Evolutionary conservation across 2,113 vertebrate genomes (phyloP).

Genomic region (Jaculus jaculus): DNA sequence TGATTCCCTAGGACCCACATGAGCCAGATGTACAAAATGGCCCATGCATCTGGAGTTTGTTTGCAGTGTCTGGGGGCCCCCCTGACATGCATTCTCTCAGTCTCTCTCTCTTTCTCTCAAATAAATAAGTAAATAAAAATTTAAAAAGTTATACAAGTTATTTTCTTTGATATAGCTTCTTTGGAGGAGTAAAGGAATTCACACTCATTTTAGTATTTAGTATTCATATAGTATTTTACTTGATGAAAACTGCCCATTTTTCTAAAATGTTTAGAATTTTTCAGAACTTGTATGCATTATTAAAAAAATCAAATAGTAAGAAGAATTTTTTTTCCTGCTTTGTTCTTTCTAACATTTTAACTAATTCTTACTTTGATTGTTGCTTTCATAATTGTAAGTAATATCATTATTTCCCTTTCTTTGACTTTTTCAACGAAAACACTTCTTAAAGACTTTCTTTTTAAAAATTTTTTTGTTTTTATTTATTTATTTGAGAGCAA

Average conservation of each 20-base stretch:
- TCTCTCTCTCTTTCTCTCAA: not conserved
- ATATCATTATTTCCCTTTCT: not conserved
- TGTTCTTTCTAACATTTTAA: not conserved
- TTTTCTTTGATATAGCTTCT: not conserved
- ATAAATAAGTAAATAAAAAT: too few species aligned
- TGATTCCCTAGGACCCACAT: too few species aligned
- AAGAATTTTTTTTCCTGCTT: not conserved
- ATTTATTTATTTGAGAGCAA: too few species aligned
- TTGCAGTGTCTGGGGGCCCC: too few species aligned
- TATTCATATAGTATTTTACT: not conserved
- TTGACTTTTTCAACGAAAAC: not conserved
- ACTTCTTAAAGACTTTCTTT: not conserved
- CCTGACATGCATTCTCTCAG: too few species aligned
- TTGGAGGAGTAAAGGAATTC: not conserved
- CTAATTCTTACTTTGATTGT: not conserved
- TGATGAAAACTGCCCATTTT: not conserved
- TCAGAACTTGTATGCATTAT: not conserved
- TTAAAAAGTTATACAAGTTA: not conserved
- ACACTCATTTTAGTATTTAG: not conserved
- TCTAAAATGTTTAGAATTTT: not conserved
- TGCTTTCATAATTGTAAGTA: not conserved
- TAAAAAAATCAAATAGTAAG: not conserved
- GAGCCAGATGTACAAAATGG: too few species aligned
- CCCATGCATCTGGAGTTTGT: too few species aligned
- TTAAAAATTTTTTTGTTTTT: too few species aligned